phyloP scores from a whole-genome alignment of 2,888 invertebrate genomes.

The Brassicogethes aeneus region DNA sequence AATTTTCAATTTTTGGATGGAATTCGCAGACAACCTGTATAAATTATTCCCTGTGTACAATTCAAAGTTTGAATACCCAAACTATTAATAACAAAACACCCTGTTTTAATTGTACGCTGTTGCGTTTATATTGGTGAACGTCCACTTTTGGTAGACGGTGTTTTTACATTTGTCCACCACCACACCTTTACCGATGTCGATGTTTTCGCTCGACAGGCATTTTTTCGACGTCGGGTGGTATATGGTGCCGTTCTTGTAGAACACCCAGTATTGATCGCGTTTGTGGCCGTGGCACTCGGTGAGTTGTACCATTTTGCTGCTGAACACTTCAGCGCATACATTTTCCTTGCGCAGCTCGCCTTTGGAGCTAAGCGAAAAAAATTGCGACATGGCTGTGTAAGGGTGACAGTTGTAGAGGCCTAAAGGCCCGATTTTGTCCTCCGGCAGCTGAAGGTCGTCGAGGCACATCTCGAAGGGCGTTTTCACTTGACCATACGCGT shows the following conservation, averaged over 20 bases:
- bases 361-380: slow-evolving; percentile 59
- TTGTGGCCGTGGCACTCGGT: slow-evolving; percentile 42
- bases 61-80: too few relatives aligned
- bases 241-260: slow-evolving; percentile 32
- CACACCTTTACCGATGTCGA: slow-evolving; percentile 33
- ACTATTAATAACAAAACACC: too few relatives aligned
- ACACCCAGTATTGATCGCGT: slow-evolving; percentile 37
- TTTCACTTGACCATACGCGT: slow-evolving; percentile 60
- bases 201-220: slow-evolving; percentile 35
- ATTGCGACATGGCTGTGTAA: slow-evolving; percentile 58
- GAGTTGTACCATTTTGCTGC: slow-evolving; percentile 42
- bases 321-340: slow-evolving; percentile 58
- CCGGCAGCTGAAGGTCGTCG: slow-evolving; percentile 68
- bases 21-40: too few relatives aligned
- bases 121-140: slow-evolving; percentile 31
- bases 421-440: slow-evolving; percentile 56
- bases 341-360: slow-evolving; percentile 69
- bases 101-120: too few relatives aligned
- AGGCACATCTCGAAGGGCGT: slow-evolving; percentile 59
- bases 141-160: slow-evolving; percentile 34
- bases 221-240: slow-evolving; percentile 33
- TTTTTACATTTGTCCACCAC: slow-evolving; percentile 30
- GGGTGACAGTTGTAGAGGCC: slow-evolving; percentile 71
- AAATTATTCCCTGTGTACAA: too few relatives aligned
- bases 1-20: too few relatives aligned